Percentiles rank a stretch among this genome's conserved stretches.
phyloP scores from a whole-genome alignment of 2,113 vertebrate species.

The Erinaceus europaeus region DNA sequence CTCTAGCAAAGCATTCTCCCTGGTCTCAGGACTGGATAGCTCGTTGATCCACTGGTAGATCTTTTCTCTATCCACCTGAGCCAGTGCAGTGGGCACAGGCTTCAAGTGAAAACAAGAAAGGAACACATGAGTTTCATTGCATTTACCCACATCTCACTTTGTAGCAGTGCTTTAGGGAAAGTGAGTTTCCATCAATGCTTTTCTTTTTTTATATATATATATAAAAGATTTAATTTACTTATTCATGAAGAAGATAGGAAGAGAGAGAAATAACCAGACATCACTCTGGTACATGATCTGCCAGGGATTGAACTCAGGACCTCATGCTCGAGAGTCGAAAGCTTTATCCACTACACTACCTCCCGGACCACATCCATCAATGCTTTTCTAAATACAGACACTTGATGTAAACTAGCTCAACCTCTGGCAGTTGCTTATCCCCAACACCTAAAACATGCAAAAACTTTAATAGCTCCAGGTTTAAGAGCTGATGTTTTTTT shows the following conservation, averaged over 20 bases:
- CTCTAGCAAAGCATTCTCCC: constrained; percentile 96
- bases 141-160: constrained; percentile 15
- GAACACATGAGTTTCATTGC: constrained; percentile 32
- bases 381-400: neutral
- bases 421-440: neutral
- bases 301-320: too few relatives aligned
- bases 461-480: neutral
- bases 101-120: constrained; percentile 70
- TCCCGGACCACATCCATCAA: too few relatives aligned
- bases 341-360: too few relatives aligned
- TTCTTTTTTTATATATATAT: too few relatives aligned
- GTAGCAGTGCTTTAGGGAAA: neutral
- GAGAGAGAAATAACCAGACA: too few relatives aligned
- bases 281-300: too few relatives aligned
- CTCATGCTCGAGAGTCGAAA: too few relatives aligned
- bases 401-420: constrained; percentile 32
- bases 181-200: constrained; percentile 15
- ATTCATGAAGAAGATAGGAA: too few relatives aligned
- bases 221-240: too few relatives aligned
- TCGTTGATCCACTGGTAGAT: constrained; percentile 99
- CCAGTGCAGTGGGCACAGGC: constrained; percentile 95
- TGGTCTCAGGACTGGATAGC: constrained; percentile 95
- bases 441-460: constrained; percentile 30
- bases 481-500: too few relatives aligned
- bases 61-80: constrained; percentile 97